Conservation (phyloP, 2,888 invertebrate genomes). For the Drosophila pseudotalamancana region DNA sequence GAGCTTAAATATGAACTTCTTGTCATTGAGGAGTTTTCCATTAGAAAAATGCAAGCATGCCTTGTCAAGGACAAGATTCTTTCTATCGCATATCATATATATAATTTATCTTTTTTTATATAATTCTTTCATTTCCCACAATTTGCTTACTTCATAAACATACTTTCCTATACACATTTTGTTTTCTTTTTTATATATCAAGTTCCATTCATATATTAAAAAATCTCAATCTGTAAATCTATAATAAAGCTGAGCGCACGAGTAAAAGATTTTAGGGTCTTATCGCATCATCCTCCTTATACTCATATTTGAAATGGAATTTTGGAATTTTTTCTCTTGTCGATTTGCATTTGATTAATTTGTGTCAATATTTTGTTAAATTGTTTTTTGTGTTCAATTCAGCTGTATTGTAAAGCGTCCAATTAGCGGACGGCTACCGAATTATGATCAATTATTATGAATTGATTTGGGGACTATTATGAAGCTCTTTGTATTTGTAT, state of each 20-base stretch:
- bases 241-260: conserved; percentile 1
- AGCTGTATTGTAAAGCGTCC: conserved; percentile 75
- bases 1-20: no score
- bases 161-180: not conserved
- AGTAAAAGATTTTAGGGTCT: conserved; percentile 4
- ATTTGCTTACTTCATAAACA: not conserved
- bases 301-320: conserved; percentile 11
- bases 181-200: not conserved
- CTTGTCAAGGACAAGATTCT: no score
- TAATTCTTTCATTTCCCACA: no score
- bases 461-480: conserved; percentile 38
- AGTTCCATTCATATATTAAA: not conserved
- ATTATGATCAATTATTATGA: conserved; percentile 71
- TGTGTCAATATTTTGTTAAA: conserved; percentile 62
- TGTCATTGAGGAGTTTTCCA: no score
- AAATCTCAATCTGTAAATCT: conserved; percentile 5
- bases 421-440: conserved; percentile 79
- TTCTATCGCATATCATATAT: no score
- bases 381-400: conserved; percentile 23
- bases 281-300: conserved; percentile 1
- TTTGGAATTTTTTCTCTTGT: conserved; percentile 44
- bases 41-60: no score
- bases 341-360: conserved; percentile 82
- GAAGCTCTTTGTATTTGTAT: not conserved
- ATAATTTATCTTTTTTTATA: no score